A percentile compares a stretch with the other conserved stretches of the same genome.
Evolutionary conservation across 2,888 invertebrate genomes (phyloP).

Genomic region (Ectemnius continuus): DNA sequence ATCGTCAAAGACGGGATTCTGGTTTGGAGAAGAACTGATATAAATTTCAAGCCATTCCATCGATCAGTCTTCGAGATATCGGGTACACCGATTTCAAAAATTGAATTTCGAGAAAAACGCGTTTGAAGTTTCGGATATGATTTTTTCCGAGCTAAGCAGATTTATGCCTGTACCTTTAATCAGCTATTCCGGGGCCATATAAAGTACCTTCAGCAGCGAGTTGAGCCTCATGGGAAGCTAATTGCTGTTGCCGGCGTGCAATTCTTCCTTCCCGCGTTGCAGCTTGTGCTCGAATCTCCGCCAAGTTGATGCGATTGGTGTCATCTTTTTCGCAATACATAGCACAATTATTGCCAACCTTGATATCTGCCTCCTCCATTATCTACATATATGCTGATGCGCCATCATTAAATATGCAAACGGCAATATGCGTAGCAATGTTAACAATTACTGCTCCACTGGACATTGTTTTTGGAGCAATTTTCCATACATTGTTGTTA

Average conservation of each 20-base stretch:
- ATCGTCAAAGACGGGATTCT: background rate
- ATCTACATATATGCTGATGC: too few relatives aligned
- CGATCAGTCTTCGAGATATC: background rate
- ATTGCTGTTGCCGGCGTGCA: too few relatives aligned
- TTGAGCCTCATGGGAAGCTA: too few relatives aligned
- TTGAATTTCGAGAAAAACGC: constrained; percentile 3
- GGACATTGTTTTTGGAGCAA: constrained; percentile 1
- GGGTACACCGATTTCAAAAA: background rate
- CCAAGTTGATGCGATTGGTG: too few relatives aligned
- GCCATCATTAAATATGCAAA: background rate
- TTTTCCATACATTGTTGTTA: background rate
- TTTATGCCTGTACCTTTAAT: background rate
- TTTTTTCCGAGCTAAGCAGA: background rate
- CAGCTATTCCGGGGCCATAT: too few relatives aligned
- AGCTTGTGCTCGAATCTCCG: too few relatives aligned
- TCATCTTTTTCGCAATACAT: too few relatives aligned
- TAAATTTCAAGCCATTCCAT: background rate
- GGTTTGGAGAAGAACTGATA: background rate
- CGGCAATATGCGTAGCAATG: background rate
- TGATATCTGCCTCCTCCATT: too few relatives aligned
- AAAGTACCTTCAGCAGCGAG: too few relatives aligned
- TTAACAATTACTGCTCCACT: background rate
- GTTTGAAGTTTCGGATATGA: background rate
- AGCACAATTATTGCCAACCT: too few relatives aligned
- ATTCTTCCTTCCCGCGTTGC: too few relatives aligned